These are phyloP conservation scores for Sinocyclocheilus anophthalmus DNA, from an alignment of 2,113 vertebrate genomes.

Conservation along the genomic window DNA sequence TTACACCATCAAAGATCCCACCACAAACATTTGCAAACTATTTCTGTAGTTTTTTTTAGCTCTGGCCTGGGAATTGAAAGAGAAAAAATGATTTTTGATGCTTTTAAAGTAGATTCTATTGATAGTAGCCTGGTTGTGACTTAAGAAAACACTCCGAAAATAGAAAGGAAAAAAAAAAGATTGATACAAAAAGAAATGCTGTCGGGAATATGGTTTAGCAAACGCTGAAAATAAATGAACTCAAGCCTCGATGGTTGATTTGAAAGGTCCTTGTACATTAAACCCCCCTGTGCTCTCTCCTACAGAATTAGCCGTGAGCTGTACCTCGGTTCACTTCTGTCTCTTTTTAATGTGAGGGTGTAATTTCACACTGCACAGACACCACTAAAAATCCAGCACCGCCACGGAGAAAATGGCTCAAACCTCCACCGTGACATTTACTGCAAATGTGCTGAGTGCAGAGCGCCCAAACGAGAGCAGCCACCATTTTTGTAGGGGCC, in stretches of 20 bases:
- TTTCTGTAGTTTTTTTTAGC: constrained; percentile 8
- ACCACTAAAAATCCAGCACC: constrained; percentile 52
- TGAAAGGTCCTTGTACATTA: constrained; percentile 39
- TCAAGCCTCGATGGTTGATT: constrained; percentile 33
- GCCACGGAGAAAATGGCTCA: constrained; percentile 76
- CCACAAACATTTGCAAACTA: constrained; percentile 13
- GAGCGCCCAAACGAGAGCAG: constrained; percentile 69
- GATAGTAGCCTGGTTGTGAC: constrained; percentile 22
- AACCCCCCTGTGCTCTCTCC: background rate
- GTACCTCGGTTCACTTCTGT: constrained; percentile 22
- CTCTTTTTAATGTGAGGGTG: constrained; percentile 53
- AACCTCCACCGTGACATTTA: constrained; percentile 79
- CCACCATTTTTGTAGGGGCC: constrained; percentile 75
- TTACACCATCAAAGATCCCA: constrained; percentile 15
- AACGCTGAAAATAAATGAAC: constrained; percentile 8
- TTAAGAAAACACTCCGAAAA: constrained; percentile 8
- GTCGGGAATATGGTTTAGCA: background rate
- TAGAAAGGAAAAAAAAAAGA: constrained; percentile 7
- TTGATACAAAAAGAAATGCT: background rate
- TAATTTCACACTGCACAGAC: constrained; percentile 57
- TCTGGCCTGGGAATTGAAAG: constrained; percentile 25
- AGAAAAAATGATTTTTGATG: constrained; percentile 10
- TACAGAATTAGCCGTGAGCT: constrained; percentile 52
- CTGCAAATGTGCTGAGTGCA: constrained; percentile 79
- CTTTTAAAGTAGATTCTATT: constrained; percentile 25